phyloP scores from a whole-genome alignment of 2,888 invertebrate species.

The Microchrysa polita region DNA sequence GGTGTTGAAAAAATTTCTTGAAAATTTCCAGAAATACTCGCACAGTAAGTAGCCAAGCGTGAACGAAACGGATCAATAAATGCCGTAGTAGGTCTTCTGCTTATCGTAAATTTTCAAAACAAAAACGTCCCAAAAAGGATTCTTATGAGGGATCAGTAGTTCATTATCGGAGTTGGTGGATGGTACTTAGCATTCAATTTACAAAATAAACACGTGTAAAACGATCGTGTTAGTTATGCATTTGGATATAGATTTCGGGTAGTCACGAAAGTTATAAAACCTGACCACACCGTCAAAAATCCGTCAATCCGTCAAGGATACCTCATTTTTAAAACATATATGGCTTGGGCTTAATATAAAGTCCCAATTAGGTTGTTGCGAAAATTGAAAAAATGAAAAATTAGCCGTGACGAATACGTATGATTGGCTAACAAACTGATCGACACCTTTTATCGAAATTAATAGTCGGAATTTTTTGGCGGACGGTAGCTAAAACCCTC shows the following conservation, averaged over 20 bases:
- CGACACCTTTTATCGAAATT: conserved; percentile 33
- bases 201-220: conserved; percentile 36
- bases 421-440: conserved; percentile 38
- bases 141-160: conserved; percentile 25
- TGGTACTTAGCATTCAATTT: conserved; percentile 41
- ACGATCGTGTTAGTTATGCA: conserved; percentile 10
- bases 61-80: background rate
- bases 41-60: background rate
- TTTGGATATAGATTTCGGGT: background rate
- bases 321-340: too few relatives aligned
- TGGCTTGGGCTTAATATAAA: background rate
- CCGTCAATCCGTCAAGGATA: too few relatives aligned
- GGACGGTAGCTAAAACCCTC: background rate
- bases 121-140: conserved; percentile 16
- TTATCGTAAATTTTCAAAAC: conserved; percentile 17
- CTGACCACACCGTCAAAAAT: conserved; percentile 31
- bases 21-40: conserved; percentile 17
- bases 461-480: conserved; percentile 8
- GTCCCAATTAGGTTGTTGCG: conserved; percentile 17
- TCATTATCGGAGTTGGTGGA: conserved; percentile 9
- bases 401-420: conserved; percentile 43
- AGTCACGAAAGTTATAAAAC: conserved; percentile 17
- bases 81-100: background rate
- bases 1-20: conserved; percentile 27
- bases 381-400: conserved; percentile 29